phyloP scores from a whole-genome alignment of 2,113 vertebrate species.

The Chloropsis cyanopogon region DNA sequence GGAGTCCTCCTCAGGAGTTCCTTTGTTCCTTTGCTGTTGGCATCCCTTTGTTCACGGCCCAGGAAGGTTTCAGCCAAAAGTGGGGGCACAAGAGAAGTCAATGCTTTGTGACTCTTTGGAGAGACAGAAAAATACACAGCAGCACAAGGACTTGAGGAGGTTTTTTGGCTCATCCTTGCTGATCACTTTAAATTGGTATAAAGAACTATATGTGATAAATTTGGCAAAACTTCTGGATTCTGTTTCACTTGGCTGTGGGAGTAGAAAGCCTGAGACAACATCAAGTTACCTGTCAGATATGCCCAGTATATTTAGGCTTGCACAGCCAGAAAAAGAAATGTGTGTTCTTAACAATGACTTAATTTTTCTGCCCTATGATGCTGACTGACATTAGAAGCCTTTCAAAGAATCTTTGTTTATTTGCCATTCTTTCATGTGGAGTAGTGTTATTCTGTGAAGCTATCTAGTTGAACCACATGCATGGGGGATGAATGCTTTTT shows the following conservation, averaged over 20 bases:
- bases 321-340: not conserved
- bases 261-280: not conserved
- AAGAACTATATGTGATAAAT: not conserved
- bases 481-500: not conserved
- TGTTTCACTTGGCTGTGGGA: not conserved
- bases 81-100: not conserved
- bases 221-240: not conserved
- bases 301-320: not conserved
- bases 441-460: not conserved
- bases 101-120: accelerated
- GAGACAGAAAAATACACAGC: not conserved
- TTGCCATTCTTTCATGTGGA: not conserved
- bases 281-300: not conserved
- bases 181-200: not conserved
- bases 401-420: not conserved
- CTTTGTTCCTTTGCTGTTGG: not conserved
- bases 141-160: not conserved
- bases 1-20: not conserved
- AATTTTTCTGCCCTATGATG: not conserved
- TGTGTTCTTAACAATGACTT: not conserved
- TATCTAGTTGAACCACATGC: not conserved
- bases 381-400: not conserved
- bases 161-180: not conserved
- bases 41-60: not conserved
- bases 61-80: not conserved